Conservation (phyloP, 2,113 vertebrate genomes). For the Archilochus colubris region DNA sequence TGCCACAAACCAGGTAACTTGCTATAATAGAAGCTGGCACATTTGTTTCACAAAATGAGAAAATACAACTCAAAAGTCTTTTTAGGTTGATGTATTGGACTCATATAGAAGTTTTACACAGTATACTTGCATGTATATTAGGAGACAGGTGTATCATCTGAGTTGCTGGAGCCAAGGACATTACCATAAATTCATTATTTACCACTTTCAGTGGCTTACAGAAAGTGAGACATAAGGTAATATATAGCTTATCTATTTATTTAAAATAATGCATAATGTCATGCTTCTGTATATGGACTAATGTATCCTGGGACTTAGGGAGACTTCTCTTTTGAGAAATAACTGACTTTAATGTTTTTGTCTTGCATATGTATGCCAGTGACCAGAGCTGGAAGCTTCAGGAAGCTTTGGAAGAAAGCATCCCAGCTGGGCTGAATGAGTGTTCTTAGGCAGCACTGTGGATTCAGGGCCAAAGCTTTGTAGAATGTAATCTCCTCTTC, state of each 20-base stretch:
- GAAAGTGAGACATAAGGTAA: neutral
- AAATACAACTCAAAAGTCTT: neutral
- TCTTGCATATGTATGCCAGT: neutral
- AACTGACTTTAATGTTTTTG: neutral
- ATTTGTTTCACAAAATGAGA: neutral
- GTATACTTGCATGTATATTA: neutral
- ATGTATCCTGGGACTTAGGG: neutral
- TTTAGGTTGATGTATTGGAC: neutral
- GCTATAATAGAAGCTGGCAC: rapidly evolving
- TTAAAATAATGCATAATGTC: neutral
- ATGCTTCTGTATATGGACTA: neutral
- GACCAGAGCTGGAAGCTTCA: neutral
- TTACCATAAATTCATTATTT: neutral
- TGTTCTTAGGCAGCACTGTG: neutral
- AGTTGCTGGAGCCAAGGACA: neutral
- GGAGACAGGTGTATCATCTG: neutral
- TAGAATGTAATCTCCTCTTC: neutral
- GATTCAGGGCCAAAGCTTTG: neutral
- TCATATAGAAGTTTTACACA: rapidly evolving
- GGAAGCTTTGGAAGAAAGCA: neutral
- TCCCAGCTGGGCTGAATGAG: neutral
- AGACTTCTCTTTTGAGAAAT: neutral
- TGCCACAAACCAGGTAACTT: neutral
- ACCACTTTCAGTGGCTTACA: neutral
- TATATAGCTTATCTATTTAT: neutral